Base-by-base conservation (phyloP, 2,888 invertebrate species). In the Chorisops tibialis region DNA sequence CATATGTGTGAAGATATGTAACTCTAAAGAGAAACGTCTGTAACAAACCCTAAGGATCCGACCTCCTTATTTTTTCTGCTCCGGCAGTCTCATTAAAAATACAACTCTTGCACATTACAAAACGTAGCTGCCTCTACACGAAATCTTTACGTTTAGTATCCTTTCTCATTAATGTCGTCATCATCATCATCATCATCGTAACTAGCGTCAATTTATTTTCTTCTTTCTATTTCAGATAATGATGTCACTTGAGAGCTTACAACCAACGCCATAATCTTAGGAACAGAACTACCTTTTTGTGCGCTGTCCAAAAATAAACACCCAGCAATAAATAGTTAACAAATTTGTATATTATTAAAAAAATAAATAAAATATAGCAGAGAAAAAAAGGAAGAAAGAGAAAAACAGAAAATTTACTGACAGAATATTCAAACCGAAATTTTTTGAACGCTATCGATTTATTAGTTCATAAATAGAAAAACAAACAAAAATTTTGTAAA, bases 191-290 rank as follows among this genome's bases (percentile, higher is more conserved):
- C 48, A 37, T 54, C 41, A 54, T 30, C 30, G 30, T 56, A 43
- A 56, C 56, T 56, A 56, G 30, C 45, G 16, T 45, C 18, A 56
- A 56, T 24, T 56, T 56, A 5, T 30, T 14, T 24, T 43, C 56
- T 43, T 56, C 43, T 45, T 21, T 45, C 43, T 35, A 38, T 56
- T 56, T n/a, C 56, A 56, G 56, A 56, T 56, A 56, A 56, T 45
- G 56, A 56, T 56, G 56, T 56, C 56, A 19, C 30, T 56, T 56
- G 30, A 21, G 30, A 45, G 35, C 45, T 24, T 56, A 43, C 45
- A 37, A 45, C 41, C 39, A 54, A 16, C 39, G n/a, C 9, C 56
- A 9, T n/a, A 11, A 30, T 14, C 43, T 24, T 45, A 7, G 24
- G 24, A 24, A 56, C 30, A 18, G 9, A 30, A 30, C 7, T 30